A percentile compares a stretch with the other conserved stretches of the same genome.
phyloP scores from a whole-genome alignment of 2,888 invertebrate genomes.

The Heliothis peltigera region DNA sequence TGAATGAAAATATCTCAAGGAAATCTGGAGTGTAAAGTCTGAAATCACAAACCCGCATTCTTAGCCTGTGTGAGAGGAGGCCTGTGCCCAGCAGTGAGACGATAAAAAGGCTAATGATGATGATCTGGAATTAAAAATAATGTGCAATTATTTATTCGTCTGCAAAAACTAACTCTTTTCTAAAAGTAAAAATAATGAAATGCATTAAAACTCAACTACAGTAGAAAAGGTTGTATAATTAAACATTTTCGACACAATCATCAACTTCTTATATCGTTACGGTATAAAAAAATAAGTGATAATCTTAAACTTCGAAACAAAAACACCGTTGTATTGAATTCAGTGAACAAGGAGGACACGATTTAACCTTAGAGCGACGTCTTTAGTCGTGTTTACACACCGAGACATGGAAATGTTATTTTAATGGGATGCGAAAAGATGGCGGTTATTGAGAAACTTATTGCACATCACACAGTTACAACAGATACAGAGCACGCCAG shows the following conservation, averaged over 20 bases:
- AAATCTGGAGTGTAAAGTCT: no score
- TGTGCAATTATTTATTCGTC: no score
- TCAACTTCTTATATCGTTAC: conserved; percentile 11
- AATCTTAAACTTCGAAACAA: conserved; percentile 8
- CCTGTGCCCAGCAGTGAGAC: no score
- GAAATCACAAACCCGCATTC: no score
- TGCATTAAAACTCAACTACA: no score
- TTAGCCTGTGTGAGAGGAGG: no score
- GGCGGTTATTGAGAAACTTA: conserved; percentile 13
- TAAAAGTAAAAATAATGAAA: no score
- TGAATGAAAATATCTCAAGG: no score
- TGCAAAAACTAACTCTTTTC: no score
- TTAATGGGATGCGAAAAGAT: conserved; percentile 25
- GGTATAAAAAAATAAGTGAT: conserved; percentile 2
- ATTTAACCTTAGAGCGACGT: conserved; percentile 26
- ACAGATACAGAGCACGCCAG: not conserved
- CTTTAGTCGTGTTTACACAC: conserved; percentile 17
- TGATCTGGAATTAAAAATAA: no score
- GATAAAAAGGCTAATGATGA: no score
- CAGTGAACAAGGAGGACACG: conserved; percentile 54
- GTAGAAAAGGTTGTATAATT: not conserved
- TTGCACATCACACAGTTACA: conserved; percentile 13
- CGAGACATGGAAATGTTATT: conserved; percentile 43
- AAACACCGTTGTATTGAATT: conserved; percentile 26
- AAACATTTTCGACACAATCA: not conserved